Percentiles rank a stretch among this genome's conserved stretches.
Conservation (phyloP, 1,140 invertebrate genomes). For the Mactra quadrangularis region DNA sequence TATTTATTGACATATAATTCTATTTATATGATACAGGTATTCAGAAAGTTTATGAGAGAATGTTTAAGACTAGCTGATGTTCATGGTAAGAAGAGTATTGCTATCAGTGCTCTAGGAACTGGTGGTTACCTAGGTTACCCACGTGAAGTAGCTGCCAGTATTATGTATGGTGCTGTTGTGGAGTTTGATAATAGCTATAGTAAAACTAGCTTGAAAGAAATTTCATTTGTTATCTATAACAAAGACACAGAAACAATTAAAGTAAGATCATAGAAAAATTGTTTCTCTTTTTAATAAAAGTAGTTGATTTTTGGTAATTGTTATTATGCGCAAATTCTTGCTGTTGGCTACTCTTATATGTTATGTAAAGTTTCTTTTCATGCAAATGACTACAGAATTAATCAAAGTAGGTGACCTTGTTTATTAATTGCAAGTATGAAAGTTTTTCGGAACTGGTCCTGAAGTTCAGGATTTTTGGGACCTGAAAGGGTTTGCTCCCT, state of each 20-base stretch:
- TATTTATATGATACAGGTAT: conserved; percentile 31
- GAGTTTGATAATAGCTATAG: conserved; percentile 59
- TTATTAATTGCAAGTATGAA: too few relatives aligned
- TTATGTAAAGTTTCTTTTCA: too few relatives aligned
- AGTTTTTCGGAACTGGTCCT: too few relatives aligned
- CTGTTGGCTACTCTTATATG: too few relatives aligned
- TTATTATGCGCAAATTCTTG: too few relatives aligned
- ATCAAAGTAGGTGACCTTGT: too few relatives aligned
- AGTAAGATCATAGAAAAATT: conserved; percentile 46
- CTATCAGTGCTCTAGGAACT: conserved; percentile 67
- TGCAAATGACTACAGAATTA: too few relatives aligned
- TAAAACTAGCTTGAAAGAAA: conserved; percentile 37
- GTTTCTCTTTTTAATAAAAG: neutral
- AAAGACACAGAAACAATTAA: conserved; percentile 43
- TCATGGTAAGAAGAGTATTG: conserved; percentile 60
- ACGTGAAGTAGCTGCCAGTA: conserved; percentile 37
- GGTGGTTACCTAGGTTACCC: conserved; percentile 64
- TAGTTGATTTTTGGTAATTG: too few relatives aligned
- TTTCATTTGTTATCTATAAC: conserved; percentile 48
- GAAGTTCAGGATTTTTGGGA: too few relatives aligned
- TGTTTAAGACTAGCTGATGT: conserved; percentile 60
- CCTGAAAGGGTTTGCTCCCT: too few relatives aligned
- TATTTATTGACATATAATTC: too few relatives aligned
- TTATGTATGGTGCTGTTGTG: conserved; percentile 61
- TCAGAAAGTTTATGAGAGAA: conserved; percentile 58